Conservation (phyloP, 2,113 vertebrate species). For the Erpornis zantholeuca region DNA sequence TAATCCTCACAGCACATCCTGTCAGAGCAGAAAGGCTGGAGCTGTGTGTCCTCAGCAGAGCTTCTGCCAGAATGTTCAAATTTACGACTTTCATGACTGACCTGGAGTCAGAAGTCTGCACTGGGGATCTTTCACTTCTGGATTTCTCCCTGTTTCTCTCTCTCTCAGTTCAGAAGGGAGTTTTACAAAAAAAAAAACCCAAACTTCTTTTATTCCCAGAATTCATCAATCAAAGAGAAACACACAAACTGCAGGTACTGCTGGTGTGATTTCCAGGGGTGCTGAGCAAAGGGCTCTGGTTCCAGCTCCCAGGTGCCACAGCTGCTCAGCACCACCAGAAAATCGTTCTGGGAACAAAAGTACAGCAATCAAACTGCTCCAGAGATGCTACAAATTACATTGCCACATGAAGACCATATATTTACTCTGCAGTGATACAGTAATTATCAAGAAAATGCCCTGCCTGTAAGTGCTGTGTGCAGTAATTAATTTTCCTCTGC, state of each 20-base stretch:
- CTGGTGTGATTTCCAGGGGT: background rate
- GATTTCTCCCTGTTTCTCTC: background rate
- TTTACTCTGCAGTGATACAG: conserved; percentile 20
- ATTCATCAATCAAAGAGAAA: background rate
- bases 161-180: background rate
- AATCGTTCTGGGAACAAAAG: background rate
- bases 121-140: background rate
- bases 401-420: background rate
- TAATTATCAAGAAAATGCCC: conserved; percentile 13
- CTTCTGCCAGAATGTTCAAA: conserved; percentile 1
- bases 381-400: conserved; percentile 11
- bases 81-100: background rate
- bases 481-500: conserved; percentile 22
- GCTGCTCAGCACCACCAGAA: background rate
- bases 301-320: background rate
- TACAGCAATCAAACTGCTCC: background rate
- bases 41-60: background rate
- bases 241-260: background rate
- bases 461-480: background rate
- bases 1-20: background rate
- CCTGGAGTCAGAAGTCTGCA: background rate
- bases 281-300: background rate
- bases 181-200: background rate
- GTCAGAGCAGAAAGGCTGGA: conserved; percentile 12
- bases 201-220: background rate